Evolutionary conservation across 2,797 vertebrate genomes (phyloP).

Genomic region (Hippopotamyrus pictus): DNA sequence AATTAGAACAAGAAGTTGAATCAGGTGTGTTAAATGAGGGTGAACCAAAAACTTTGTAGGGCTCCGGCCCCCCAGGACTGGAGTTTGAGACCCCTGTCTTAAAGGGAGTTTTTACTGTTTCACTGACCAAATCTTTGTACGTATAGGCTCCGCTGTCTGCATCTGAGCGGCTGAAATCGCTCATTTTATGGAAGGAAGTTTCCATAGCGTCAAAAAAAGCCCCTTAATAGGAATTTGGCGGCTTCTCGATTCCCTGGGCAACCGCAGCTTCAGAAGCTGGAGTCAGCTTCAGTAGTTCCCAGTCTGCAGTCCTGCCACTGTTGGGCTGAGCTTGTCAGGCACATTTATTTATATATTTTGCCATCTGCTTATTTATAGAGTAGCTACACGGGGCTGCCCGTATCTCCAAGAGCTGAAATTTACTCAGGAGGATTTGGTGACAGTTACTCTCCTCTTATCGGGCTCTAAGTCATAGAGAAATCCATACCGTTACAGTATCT

Average conservation of each 20-base stretch:
- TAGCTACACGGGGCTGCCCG: background rate
- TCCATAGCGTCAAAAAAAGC: background rate
- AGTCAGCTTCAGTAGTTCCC: background rate
- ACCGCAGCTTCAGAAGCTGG: background rate
- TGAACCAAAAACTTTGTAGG: too few species aligned
- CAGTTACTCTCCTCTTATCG: background rate
- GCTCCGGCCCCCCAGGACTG: too few species aligned
- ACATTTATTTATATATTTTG: constrained; percentile 9
- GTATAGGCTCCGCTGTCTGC: background rate
- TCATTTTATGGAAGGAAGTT: background rate
- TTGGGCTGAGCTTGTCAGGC: background rate
- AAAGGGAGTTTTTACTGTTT: background rate
- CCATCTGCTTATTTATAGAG: constrained; percentile 9
- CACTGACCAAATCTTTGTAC: background rate
- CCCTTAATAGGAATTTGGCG: background rate
- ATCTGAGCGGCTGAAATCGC: background rate
- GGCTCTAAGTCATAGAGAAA: background rate
- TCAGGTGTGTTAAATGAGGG: too few species aligned
- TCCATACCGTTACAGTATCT: background rate
- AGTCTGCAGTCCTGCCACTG: background rate
- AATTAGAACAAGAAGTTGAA: too few species aligned
- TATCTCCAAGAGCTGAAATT: background rate
- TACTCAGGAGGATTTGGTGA: background rate
- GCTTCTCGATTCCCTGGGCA: background rate
- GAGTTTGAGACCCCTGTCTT: background rate